Evolutionary conservation across 1,140 invertebrate genomes (phyloP).

Genomic region (Magallana gigas): DNA sequence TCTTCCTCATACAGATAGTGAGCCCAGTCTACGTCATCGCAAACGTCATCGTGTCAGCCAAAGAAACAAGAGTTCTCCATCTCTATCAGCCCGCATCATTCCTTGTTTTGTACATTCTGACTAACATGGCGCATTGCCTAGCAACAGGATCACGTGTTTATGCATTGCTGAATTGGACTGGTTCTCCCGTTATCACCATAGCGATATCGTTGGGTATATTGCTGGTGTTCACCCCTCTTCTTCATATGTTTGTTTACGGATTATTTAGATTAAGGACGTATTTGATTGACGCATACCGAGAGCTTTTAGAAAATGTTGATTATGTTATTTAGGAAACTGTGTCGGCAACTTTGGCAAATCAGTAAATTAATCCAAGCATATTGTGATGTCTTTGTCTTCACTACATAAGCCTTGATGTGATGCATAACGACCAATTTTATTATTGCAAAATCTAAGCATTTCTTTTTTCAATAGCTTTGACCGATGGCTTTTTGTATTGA

Average conservation of each 20-base stretch:
- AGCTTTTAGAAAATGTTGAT: not conserved
- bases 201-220: not conserved
- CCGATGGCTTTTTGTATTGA: not conserved
- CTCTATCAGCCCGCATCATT: not conserved
- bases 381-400: not conserved
- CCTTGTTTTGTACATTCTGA: not conserved
- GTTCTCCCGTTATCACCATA: not conserved
- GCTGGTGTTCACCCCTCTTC: not conserved
- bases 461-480: not conserved
- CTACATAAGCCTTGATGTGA: not conserved
- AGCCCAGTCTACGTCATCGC: not conserved
- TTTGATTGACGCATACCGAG: not conserved
- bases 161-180: not conserved
- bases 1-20: not conserved
- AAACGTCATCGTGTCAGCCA: not conserved
- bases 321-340: not conserved
- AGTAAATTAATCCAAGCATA: not conserved
- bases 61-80: not conserved
- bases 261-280: constrained; percentile 1
- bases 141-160: not conserved
- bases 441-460: not conserved
- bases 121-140: not conserved
- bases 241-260: not conserved
- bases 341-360: not conserved
- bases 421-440: not conserved